Percentiles rank a stretch among this genome's conserved stretches.
phyloP scores from a whole-genome alignment of 2,113 vertebrate species.

The Nycticorax nycticorax region DNA sequence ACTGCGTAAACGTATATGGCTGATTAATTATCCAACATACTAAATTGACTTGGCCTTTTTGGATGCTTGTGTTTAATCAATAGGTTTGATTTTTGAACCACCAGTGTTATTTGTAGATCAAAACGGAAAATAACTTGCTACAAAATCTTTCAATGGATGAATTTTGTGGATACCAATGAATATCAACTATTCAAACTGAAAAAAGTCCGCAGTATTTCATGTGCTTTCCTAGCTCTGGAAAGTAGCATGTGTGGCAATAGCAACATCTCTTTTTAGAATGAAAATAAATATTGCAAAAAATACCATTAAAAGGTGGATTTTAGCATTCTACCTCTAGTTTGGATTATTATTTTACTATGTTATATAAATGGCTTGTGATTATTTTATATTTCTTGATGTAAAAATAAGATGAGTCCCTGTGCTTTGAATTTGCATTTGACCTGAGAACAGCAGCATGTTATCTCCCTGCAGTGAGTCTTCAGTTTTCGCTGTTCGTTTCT shows the following conservation, averaged over 20 bases:
- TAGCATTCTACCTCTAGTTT: neutral
- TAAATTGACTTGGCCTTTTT: neutral
- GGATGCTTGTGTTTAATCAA: neutral
- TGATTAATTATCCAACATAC: neutral
- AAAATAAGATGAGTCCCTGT: neutral
- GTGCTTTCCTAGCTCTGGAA: neutral
- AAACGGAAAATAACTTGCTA: neutral
- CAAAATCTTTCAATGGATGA: neutral
- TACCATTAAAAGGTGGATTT: neutral
- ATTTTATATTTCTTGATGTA: slow-evolving; percentile 1
- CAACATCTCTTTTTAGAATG: neutral
- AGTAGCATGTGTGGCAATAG: neutral
- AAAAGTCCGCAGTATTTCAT: neutral
- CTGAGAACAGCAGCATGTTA: slow-evolving; percentile 14
- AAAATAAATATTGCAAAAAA: neutral
- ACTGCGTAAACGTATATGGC: neutral
- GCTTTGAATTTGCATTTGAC: slow-evolving; percentile 50
- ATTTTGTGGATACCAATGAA: neutral
- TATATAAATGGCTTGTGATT: neutral
- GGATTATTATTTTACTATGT: neutral
- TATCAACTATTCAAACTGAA: neutral
- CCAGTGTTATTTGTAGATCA: neutral
- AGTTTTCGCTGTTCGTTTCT: slow-evolving; percentile 1
- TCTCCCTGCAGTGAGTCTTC: slow-evolving; percentile 2
- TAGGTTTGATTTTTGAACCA: neutral